A percentile compares a stretch with the other conserved stretches of the same genome.
phyloP scores from a whole-genome alignment of 2,888 invertebrate genomes.

The Diaprepes abbreviatus region DNA sequence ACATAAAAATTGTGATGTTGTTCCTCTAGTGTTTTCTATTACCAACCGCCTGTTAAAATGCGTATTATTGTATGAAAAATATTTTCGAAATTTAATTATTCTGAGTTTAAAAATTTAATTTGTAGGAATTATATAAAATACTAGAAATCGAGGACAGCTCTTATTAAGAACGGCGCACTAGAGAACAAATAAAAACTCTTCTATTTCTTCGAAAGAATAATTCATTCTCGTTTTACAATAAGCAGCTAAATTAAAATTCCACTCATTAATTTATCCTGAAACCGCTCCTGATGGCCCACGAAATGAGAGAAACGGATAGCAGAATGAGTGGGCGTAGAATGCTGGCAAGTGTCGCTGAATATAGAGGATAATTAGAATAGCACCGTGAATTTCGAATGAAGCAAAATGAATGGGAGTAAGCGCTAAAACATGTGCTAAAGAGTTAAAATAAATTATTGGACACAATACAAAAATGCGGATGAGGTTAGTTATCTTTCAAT shows the following conservation, averaged over 20 bases:
- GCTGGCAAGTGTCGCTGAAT: constrained; percentile 8
- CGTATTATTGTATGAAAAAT: too few relatives aligned
- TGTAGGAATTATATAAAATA: too few relatives aligned
- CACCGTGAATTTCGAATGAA: constrained; percentile 9
- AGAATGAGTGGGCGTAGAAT: constrained; percentile 9
- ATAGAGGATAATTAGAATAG: constrained; percentile 15
- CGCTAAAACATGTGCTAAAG: constrained; percentile 11
- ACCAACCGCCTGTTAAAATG: too few relatives aligned
- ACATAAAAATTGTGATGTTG: too few relatives aligned
- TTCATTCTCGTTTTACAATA: not conserved
- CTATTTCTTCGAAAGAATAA: not conserved
- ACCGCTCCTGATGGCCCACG: constrained; percentile 9
- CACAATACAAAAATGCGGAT: not conserved
- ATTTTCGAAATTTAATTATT: too few relatives aligned
- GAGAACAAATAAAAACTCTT: not conserved
- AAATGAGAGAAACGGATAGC: not conserved
- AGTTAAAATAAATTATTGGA: constrained; percentile 1
- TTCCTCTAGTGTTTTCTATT: too few relatives aligned
- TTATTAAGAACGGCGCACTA: not conserved
- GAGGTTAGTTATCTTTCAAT: constrained; percentile 2
- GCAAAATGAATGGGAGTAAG: constrained; percentile 11
- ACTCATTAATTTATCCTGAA: constrained; percentile 4
- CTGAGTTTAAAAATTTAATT: too few relatives aligned
- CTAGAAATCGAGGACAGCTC: too few relatives aligned
- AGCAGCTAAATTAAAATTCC: constrained; percentile 10